Evolutionary conservation across 2,797 vertebrate species (phyloP).

Genomic region (Hippopotamyrus pictus): DNA sequence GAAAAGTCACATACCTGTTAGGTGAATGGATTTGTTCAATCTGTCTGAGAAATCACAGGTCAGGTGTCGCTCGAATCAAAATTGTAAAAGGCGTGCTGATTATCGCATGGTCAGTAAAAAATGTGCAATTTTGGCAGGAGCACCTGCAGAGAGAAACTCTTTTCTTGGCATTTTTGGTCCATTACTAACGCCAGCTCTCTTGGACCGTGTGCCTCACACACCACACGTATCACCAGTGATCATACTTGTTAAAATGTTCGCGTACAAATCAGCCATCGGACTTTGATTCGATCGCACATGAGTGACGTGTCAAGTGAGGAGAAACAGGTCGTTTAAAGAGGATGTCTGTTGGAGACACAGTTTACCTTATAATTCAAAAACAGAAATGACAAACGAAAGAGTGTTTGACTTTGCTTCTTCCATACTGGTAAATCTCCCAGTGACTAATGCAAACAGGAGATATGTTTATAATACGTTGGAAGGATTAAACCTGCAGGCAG

Average conservation of each 20-base stretch:
- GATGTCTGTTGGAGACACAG: not conserved
- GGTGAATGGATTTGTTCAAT: not conserved
- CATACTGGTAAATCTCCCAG: not conserved
- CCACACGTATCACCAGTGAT: not conserved
- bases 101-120: not conserved
- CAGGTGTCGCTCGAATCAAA: not conserved
- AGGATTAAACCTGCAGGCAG: not conserved
- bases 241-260: not conserved
- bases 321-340: not conserved
- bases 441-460: not conserved
- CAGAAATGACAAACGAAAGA: not conserved
- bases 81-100: not conserved
- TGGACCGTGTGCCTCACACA: not conserved
- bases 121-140: not conserved
- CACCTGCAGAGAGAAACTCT: not conserved
- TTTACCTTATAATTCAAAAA: not conserved
- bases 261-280: not conserved
- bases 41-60: not conserved
- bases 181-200: not conserved
- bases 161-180: not conserved
- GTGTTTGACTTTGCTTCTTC: not conserved
- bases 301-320: not conserved
- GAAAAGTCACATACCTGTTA: not conserved
- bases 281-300: not conserved
- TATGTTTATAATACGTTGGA: not conserved